phyloP scores from a whole-genome alignment of 2,113 vertebrate genomes.

The Lampris megalopsis region DNA sequence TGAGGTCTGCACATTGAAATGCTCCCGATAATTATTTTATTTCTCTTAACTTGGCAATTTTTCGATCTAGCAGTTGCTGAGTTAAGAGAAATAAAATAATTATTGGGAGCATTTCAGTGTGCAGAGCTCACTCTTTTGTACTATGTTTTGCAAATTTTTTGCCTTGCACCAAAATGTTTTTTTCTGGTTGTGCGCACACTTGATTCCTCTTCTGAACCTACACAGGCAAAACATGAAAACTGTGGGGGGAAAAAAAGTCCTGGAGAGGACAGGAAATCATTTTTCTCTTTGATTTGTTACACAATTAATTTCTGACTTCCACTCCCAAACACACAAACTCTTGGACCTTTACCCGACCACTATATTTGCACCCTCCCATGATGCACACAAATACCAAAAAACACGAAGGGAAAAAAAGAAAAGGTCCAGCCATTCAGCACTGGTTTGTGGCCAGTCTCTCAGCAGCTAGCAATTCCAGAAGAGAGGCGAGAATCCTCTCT shows the following conservation, averaged over 20 bases:
- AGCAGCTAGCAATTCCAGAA: slow-evolving; percentile 1
- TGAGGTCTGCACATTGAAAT: no score
- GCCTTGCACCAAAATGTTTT: no score
- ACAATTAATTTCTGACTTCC: slow-evolving; percentile 42
- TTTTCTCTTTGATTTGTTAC: slow-evolving; percentile 14
- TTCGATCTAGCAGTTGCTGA: no score
- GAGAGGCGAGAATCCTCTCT: slow-evolving; percentile 30
- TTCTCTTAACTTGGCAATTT: no score
- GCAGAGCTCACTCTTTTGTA: no score
- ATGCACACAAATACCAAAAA: slow-evolving; percentile 31
- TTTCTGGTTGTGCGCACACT: no score
- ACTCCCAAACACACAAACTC: slow-evolving; percentile 24
- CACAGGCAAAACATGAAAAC: no score
- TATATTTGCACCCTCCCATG: background rate
- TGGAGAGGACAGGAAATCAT: slow-evolving; percentile 2
- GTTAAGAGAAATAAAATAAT: no score
- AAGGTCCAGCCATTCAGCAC: slow-evolving; percentile 1
- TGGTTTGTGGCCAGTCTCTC: slow-evolving; percentile 34
- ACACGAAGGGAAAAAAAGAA: slow-evolving; percentile 18
- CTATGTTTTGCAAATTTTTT: no score
- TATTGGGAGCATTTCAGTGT: no score
- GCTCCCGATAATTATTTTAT: no score
- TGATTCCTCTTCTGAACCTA: no score
- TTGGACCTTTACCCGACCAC: background rate
- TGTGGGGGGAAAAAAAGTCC: background rate